These are phyloP conservation scores for Cylloceria caligata DNA, from an alignment of 2,888 invertebrate species.

Conservation along the genomic window DNA sequence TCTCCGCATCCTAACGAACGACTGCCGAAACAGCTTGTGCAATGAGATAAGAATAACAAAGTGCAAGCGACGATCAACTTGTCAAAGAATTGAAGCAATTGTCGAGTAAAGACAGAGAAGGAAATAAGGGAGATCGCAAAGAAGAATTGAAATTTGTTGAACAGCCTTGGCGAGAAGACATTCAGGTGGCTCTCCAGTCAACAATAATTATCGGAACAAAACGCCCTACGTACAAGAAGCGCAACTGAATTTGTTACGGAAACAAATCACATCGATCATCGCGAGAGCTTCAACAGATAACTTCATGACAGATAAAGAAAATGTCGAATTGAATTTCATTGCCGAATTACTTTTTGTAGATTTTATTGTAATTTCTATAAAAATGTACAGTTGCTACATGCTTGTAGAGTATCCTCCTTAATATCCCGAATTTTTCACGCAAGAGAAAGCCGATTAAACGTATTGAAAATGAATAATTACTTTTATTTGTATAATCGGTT, in stretches of 20 bases:
- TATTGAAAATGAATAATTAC: too few species aligned
- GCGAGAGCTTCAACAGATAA: constrained; percentile 75
- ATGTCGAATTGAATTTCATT: constrained; percentile 11
- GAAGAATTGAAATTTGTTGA: constrained; percentile 85
- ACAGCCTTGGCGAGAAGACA: constrained; percentile 86
- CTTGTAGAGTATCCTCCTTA: too few species aligned
- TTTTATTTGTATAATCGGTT: too few species aligned
- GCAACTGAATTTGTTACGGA: constrained; percentile 82
- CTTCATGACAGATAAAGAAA: constrained; percentile 16
- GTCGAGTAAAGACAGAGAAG: constrained; percentile 83
- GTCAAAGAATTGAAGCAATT: constrained; percentile 85
- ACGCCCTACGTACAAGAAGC: constrained; percentile 87
- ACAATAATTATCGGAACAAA: constrained; percentile 87
- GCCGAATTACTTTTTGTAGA: neutral
- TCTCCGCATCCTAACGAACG: constrained; percentile 94
- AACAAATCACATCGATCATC: constrained; percentile 83
- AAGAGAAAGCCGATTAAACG: too few species aligned
- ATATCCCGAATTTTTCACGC: too few species aligned
- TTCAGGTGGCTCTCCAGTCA: constrained; percentile 87
- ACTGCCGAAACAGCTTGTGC: constrained; percentile 85
- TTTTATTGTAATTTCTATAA: neutral
- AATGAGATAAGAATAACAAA: constrained; percentile 86
- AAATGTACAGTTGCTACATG: too few species aligned
- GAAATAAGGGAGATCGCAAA: constrained; percentile 77
- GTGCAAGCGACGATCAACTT: constrained; percentile 87